Base-by-base conservation (phyloP, 1,140 invertebrate genomes). In the Hycleus phaleratus region DNA sequence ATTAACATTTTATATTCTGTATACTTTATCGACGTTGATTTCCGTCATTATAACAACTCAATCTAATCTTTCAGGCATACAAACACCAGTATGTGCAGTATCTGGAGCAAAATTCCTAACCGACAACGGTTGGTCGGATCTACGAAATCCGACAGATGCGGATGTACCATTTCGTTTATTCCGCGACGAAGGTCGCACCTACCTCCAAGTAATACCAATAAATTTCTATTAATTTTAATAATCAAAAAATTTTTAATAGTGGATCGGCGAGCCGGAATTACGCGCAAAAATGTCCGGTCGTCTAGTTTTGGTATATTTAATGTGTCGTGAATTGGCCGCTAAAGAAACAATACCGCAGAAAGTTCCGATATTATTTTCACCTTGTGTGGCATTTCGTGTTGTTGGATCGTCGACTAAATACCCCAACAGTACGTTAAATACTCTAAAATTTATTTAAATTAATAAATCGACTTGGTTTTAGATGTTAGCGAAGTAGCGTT, bases 71-170 rank as follows among this genome's bases (percentile, higher is more conserved):
- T 11, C 69, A 91, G 87, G 83, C 67, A 82, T 87, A 1, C 80
- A 80, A 58, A 85, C 84, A 24, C 88, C 89, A n/a, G 82, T 91
- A 26, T 93, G 91, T 69, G 88, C 87, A 24, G 88, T 93, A n/a
- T 88, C 88, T 2, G 84, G 85, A 26, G 86, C 88, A 1, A 85
- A 90, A 71, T 89, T 89, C 68, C 77, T 93, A 26, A 86, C 87
- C 1, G 78, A 80, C 54, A 79, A 79, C 63, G 90, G 90, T 25
- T 92, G 90, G 83, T 74, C 82, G 7, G 88, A 90, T 65, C 73
- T 90, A 24, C 78, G 84, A 49, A 90, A 89, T 72, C 81, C 85
- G 9, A 78, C 86, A 0, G 83, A 87, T 56, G 79, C 82, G 2
- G 88, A 90, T 68, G 85, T 87, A 46, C 89, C 89, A 5, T 91